A percentile compares a stretch with the other conserved stretches of the same genome.
phyloP scores from a whole-genome alignment of 2,113 vertebrate genomes.

The Macaca nemestrina region DNA sequence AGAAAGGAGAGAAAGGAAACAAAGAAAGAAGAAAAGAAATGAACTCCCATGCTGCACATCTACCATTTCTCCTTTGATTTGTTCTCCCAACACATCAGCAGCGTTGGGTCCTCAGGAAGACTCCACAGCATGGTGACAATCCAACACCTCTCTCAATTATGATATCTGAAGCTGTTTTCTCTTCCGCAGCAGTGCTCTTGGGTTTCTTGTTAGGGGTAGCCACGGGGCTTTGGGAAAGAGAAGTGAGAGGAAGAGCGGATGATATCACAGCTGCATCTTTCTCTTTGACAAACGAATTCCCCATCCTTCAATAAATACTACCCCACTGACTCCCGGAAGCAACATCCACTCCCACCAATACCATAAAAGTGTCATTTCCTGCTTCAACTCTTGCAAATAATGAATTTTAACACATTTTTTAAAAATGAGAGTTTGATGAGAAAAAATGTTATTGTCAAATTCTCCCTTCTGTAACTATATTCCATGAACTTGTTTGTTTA shows the following conservation, averaged over 20 bases:
- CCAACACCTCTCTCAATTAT: not conserved
- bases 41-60: slow-evolving; percentile 87
- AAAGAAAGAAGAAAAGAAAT: slow-evolving; percentile 84
- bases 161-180: not conserved
- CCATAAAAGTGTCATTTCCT: not conserved
- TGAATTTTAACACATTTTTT: not conserved
- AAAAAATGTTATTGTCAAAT: not conserved
- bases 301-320: not conserved
- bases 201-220: not conserved
- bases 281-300: not conserved
- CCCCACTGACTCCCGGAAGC: not conserved
- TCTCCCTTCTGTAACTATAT: not conserved
- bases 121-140: slow-evolving; percentile 73
- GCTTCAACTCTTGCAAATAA: not conserved
- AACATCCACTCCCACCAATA: not conserved
- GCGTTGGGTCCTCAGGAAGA: slow-evolving; percentile 87
- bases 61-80: slow-evolving; percentile 92
- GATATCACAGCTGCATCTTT: not conserved
- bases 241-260: not conserved
- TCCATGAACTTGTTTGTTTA: not conserved
- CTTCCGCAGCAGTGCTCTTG: not conserved
- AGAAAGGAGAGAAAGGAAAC: no score
- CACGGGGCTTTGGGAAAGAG: not conserved
- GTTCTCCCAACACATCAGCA: slow-evolving; percentile 91
- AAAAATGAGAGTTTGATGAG: not conserved